These are phyloP conservation scores for Zhengitettix transpicula DNA, from an alignment of 2,888 invertebrate genomes.

Conservation along the genomic window DNA sequence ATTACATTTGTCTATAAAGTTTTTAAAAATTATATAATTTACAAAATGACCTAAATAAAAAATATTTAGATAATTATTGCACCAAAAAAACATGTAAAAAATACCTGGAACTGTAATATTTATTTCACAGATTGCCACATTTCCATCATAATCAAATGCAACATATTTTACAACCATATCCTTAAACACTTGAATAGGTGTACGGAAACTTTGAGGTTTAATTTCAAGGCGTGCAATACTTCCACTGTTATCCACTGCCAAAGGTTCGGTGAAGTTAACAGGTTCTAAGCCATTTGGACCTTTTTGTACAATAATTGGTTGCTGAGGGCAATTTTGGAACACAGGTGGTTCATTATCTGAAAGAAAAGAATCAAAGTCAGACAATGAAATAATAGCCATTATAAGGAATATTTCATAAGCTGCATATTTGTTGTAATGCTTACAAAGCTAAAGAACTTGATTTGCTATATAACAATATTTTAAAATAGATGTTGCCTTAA, in stretches of 20 bases:
- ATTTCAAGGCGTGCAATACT: constrained; percentile 85
- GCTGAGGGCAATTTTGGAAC: constrained; percentile 90
- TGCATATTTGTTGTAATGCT: too few relatives aligned
- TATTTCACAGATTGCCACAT: constrained; percentile 92
- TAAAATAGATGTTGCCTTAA: too few relatives aligned
- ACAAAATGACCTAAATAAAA: neutral
- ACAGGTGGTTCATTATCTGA: constrained; percentile 87
- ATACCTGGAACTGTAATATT: constrained; percentile 76
- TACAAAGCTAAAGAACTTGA: neutral
- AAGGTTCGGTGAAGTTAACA: constrained; percentile 85
- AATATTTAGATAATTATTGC: neutral
- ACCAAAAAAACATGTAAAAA: constrained; percentile 7
- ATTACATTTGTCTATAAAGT: too few relatives aligned
- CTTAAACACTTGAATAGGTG: constrained; percentile 73
- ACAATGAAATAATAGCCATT: neutral
- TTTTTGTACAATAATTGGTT: constrained; percentile 76
- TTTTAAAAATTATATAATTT: neutral
- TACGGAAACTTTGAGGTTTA: constrained; percentile 78
- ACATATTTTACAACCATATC: constrained; percentile 89
- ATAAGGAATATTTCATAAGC: neutral
- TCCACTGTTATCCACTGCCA: constrained; percentile 89
- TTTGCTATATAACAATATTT: neutral
- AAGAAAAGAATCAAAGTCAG: constrained; percentile 17
- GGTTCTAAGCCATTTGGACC: constrained; percentile 74
- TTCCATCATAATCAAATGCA: constrained; percentile 93